Evolutionary conservation across 2,888 invertebrate species (phyloP).

Genomic region (Phalera bucephala): DNA sequence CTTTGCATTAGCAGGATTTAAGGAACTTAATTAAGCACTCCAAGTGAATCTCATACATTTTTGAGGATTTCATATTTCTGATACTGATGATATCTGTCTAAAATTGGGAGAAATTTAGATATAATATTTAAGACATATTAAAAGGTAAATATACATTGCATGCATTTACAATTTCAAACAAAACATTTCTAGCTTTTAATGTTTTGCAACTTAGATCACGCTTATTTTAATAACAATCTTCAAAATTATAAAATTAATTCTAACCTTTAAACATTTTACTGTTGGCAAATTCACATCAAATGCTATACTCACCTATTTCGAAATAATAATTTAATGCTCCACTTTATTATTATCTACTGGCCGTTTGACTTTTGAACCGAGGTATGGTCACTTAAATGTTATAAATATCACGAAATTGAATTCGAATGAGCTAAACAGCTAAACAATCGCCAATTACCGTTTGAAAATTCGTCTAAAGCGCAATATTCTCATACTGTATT

Average conservation of each 20-base stretch:
- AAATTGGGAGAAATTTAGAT: too few relatives aligned
- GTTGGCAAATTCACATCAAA: not conserved
- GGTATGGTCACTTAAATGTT: conserved; percentile 33
- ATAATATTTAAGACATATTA: too few relatives aligned
- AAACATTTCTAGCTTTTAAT: too few relatives aligned
- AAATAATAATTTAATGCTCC: conserved; percentile 12
- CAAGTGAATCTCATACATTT: too few relatives aligned
- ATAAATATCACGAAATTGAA: conserved; percentile 55
- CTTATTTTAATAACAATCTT: not conserved
- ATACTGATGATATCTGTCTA: too few relatives aligned
- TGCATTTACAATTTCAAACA: too few relatives aligned
- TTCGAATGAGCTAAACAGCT: conserved; percentile 43
- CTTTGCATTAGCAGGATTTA: too few relatives aligned
- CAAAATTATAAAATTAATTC: conserved; percentile 1
- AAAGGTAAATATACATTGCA: too few relatives aligned
- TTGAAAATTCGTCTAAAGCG: conserved; percentile 52
- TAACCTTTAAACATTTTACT: conserved; percentile 1
- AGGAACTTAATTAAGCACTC: too few relatives aligned
- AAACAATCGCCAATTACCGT: conserved; percentile 64
- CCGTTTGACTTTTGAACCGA: conserved; percentile 36
- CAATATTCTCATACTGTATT: conserved; percentile 54
- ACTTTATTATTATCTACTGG: conserved; percentile 21
- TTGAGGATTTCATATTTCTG: too few relatives aligned
- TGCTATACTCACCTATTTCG: not conserved
- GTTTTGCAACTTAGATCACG: too few relatives aligned